These are phyloP conservation scores for Conus ventricosus DNA, from an alignment of 1,140 invertebrate genomes.

Conservation along the genomic window DNA sequence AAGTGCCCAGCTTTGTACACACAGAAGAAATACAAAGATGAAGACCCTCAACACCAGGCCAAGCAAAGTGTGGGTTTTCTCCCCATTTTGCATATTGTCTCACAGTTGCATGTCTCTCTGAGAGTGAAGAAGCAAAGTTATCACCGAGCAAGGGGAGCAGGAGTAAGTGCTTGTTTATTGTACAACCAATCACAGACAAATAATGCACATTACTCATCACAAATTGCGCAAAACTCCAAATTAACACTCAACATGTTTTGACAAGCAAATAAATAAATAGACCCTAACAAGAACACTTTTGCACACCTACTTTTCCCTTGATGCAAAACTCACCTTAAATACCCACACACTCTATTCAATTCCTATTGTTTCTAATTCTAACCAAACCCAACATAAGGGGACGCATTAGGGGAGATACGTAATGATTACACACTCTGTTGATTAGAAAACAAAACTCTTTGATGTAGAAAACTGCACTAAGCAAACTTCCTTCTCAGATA, in stretches of 20 bases:
- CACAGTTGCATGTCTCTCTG: not conserved
- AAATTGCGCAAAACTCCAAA: not conserved
- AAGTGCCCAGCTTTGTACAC: not conserved
- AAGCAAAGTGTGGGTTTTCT: not conserved
- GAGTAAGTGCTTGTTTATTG: not conserved
- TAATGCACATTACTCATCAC: not conserved
- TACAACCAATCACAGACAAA: constrained; percentile 7
- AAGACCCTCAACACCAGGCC: not conserved
- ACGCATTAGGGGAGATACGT: too few species aligned
- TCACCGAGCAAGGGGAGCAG: not conserved
- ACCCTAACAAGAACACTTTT: not conserved
- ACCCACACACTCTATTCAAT: too few species aligned
- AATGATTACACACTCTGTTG: too few species aligned
- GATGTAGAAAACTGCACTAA: too few species aligned
- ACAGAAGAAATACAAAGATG: not conserved
- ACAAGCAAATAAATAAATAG: not conserved
- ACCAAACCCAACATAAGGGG: too few species aligned
- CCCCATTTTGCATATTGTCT: not conserved
- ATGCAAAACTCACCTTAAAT: too few species aligned
- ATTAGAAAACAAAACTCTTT: too few species aligned
- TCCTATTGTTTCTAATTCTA: too few species aligned
- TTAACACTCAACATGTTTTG: not conserved
- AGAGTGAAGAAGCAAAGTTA: not conserved
- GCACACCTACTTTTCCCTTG: too few species aligned
- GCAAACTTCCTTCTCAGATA: too few species aligned